Conservation (phyloP, 2,797 vertebrate genomes). For the Neopelma chrysocephalum region DNA sequence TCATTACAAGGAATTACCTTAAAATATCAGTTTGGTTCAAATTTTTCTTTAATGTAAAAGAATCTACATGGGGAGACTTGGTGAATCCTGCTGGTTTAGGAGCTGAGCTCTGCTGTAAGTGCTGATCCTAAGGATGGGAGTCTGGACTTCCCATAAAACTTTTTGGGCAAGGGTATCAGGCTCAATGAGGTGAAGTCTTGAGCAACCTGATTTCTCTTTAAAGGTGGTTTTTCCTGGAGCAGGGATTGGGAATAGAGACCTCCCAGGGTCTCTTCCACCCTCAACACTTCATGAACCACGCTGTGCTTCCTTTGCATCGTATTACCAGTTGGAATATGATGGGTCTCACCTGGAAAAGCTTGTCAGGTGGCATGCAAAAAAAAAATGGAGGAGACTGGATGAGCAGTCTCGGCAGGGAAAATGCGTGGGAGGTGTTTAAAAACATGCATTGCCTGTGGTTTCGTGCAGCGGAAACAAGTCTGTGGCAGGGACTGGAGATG, state of each 20-base stretch:
- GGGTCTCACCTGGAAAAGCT: slow-evolving; percentile 20
- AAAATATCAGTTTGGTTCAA: not conserved
- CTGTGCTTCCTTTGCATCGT: not conserved
- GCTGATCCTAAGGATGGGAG: not conserved
- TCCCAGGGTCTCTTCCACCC: not conserved
- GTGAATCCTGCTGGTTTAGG: not conserved
- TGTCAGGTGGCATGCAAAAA: not conserved
- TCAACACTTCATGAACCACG: fast-evolving
- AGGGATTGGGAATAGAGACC: not conserved
- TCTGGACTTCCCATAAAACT: not conserved
- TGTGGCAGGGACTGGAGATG: not conserved
- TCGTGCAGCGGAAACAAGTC: slow-evolving; percentile 4
- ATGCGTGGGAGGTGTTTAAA: slow-evolving; percentile 57
- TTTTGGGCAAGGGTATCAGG: no score
- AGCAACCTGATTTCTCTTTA: not conserved
- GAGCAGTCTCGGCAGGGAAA: slow-evolving; percentile 51
- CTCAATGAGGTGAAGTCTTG: not conserved
- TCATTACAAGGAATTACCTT: not conserved
- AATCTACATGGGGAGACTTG: fast-evolving
- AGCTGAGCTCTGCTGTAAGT: not conserved
- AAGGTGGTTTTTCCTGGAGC: not conserved
- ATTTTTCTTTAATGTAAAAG: fast-evolving
- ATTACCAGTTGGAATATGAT: not conserved
- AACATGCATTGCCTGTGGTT: slow-evolving; percentile 41
- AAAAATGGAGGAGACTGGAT: not conserved